These are phyloP conservation scores for Drosophila siamana DNA, from an alignment of 2,888 invertebrate species.

Conservation along the genomic window DNA sequence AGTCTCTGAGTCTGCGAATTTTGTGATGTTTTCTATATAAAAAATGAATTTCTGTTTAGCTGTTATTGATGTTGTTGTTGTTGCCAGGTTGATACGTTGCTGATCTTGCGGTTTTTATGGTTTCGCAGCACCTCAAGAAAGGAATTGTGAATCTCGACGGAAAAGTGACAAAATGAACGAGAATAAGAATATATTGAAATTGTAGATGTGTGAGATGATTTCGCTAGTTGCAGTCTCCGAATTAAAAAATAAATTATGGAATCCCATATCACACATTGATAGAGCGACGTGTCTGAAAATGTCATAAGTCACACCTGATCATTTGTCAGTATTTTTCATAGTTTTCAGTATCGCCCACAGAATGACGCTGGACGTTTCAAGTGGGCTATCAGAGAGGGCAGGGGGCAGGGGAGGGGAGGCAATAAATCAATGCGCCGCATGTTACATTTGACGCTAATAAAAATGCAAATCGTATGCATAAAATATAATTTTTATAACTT, in stretches of 20 bases:
- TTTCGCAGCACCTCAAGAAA: conserved; percentile 40
- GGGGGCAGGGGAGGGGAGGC: neutral
- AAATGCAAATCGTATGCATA: conserved; percentile 79
- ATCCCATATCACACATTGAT: conserved; percentile 15
- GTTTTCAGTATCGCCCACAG: conserved; percentile 51
- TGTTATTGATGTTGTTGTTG: conserved; percentile 31
- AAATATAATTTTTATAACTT: conserved; percentile 80
- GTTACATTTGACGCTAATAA: conserved; percentile 75
- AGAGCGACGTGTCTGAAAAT: conserved; percentile 35
- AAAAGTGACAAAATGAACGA: conserved; percentile 29
- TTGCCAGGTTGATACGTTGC: conserved; percentile 81
- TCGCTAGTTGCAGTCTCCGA: conserved; percentile 12
- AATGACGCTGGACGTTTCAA: neutral
- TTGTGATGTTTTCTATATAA: conserved; percentile 17
- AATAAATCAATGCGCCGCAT: conserved; percentile 69
- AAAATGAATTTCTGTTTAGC: conserved; percentile 23
- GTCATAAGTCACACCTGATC: conserved; percentile 76
- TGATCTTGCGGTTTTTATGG: conserved; percentile 84
- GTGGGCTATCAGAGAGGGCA: neutral
- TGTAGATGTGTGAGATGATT: conserved; percentile 73
- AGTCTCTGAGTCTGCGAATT: neutral
- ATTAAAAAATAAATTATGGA: conserved; percentile 8
- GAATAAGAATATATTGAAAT: conserved; percentile 58
- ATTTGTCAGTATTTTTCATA: conserved; percentile 63
- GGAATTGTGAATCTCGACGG: conserved; percentile 23